Base-by-base conservation (phyloP, 2,888 invertebrate species). In the Bugulina stolonifera region DNA sequence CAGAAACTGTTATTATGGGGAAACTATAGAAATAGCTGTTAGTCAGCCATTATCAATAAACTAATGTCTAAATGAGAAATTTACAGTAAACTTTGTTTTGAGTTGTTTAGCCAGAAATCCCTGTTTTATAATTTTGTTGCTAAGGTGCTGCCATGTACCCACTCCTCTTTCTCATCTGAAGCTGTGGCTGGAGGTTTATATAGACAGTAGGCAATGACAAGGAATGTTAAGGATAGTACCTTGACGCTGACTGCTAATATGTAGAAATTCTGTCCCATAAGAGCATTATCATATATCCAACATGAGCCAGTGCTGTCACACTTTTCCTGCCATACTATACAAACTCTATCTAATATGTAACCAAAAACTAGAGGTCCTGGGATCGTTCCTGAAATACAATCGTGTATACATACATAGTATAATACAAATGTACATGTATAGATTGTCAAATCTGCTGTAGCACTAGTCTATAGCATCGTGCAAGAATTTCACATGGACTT, bases 341-440 rank as follows among this genome's bases (percentile, higher is more conserved):
- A 97, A 0, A 95, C 93, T 25, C 93, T 91, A 85, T 97, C 97
- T 78, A 97, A 95, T 73, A 97, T 88, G 85, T 93, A 93, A 1
- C 96, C 96, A 85, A 96, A 96, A 70, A 96, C 86, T 76, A 97
- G 94, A 0, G 97, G 96, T 18, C 95, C 95, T 0, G 97, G 97
- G 78, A 97, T 96, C 80, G 95, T 95, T 32, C 85, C 84, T 84
- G 76, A n/a, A 76, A 74, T 32, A 34, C 23, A 52, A 73, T 73
- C 43, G 52, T n/a, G n/a, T n/a, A n/a, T n/a, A n/a, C n/a, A n/a
- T n/a, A n/a, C 55, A 72, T 27, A 14, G 64, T n/a, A 29, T 58
- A 22, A 10, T 52, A 52, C 22, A 22, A 52, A 14, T 52, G 52
- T 52, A 52, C 14, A 22, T 52, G 52, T 52, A 52, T 10, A 22